Percentiles rank a stretch among this genome's conserved stretches.
These are phyloP conservation scores for Hemitrygon akajei DNA, from an alignment of 2,797 vertebrate species.

Conservation along the genomic window DNA sequence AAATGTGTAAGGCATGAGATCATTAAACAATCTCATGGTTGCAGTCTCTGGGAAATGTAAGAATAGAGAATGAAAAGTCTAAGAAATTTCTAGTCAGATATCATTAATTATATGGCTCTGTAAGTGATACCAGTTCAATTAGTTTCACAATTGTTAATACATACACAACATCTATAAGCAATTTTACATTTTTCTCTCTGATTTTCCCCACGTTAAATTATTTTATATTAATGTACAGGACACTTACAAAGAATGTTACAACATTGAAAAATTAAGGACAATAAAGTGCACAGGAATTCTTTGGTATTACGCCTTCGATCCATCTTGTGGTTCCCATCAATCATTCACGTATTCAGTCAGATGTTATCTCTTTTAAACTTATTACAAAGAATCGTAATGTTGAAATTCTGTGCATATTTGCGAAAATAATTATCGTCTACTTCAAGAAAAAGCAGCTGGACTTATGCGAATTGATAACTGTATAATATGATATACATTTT, in stretches of 20 bases:
- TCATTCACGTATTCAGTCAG: constrained; percentile 53
- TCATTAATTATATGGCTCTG: constrained; percentile 32
- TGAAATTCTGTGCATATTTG: constrained; percentile 23
- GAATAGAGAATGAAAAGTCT: neutral
- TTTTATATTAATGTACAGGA: constrained; percentile 39
- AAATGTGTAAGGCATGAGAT: neutral
- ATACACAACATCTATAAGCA: constrained; percentile 22
- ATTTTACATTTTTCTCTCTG: constrained; percentile 15
- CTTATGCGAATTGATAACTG: constrained; percentile 8
- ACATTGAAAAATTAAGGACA: constrained; percentile 51
- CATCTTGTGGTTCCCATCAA: constrained; percentile 56
- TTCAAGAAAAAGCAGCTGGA: constrained; percentile 26
- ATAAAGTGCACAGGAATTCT: constrained; percentile 58
- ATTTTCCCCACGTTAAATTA: neutral
- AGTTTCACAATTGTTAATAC: neutral
- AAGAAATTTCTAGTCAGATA: neutral
- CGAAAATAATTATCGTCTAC: constrained; percentile 12
- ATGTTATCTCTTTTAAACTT: constrained; percentile 20
- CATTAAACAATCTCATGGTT: neutral
- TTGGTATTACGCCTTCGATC: constrained; percentile 56
- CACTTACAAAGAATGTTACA: constrained; percentile 51
- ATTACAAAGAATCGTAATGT: constrained; percentile 27
- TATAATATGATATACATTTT: constrained; percentile 66
- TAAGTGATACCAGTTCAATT: constrained; percentile 13
- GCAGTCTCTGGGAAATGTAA: neutral